Evolutionary conservation across 2,888 invertebrate genomes (phyloP).

Genomic region (Pandemis cinnamomeana): DNA sequence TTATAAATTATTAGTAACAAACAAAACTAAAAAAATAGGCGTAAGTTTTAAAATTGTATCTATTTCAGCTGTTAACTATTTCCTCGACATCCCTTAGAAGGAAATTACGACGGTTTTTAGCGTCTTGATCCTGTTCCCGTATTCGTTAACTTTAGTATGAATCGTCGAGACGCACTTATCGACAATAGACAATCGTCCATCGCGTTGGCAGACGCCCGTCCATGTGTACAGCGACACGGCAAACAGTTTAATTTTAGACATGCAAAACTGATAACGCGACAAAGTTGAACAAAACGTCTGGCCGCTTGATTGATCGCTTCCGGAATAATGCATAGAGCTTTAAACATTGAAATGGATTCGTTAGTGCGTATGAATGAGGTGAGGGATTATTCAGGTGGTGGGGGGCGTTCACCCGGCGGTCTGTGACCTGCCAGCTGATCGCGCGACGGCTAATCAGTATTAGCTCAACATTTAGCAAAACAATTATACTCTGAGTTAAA

Average conservation of each 20-base stretch:
- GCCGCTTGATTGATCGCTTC: constrained; percentile 52
- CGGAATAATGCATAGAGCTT: constrained; percentile 63
- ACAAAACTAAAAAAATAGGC: too few species aligned
- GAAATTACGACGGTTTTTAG: too few species aligned
- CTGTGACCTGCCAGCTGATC: constrained; percentile 82
- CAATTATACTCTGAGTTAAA: not conserved
- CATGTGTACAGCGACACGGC: constrained; percentile 1
- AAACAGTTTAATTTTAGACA: constrained; percentile 37
- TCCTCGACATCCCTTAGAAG: too few species aligned
- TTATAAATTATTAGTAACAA: too few species aligned
- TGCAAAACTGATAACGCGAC: constrained; percentile 40
- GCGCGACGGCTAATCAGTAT: constrained; percentile 50
- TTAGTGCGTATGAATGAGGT: constrained; percentile 74
- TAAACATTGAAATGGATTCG: constrained; percentile 78
- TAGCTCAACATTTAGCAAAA: constrained; percentile 35
- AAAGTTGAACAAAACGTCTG: constrained; percentile 26
- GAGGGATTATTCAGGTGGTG: constrained; percentile 77
- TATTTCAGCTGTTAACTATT: too few species aligned
- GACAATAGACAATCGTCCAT: not conserved
- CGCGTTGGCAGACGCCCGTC: not conserved
- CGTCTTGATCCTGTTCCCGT: not conserved
- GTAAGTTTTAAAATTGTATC: too few species aligned
- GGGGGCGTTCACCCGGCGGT: constrained; percentile 74
- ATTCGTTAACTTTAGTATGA: not conserved
- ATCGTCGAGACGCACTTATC: not conserved